phyloP scores from a whole-genome alignment of 1,140 invertebrate genomes.

The Heliconius nattereri region DNA sequence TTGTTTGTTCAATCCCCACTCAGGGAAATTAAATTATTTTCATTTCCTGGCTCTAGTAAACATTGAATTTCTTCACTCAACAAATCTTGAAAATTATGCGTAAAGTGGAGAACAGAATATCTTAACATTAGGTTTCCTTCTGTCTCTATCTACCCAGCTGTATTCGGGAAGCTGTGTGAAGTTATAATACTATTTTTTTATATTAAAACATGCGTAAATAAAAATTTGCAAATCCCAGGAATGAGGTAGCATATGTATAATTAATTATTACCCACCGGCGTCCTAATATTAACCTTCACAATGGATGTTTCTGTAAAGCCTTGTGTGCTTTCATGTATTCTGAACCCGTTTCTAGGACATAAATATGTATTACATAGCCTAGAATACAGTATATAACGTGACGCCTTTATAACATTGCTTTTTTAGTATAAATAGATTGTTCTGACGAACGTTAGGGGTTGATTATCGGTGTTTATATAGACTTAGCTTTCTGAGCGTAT shows the following conservation, averaged over 20 bases:
- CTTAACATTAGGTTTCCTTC: too few relatives aligned
- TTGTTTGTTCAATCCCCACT: too few relatives aligned
- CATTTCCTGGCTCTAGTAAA: too few relatives aligned
- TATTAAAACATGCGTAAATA: background rate
- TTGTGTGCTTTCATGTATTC: slow-evolving; percentile 7
- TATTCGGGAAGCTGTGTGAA: background rate
- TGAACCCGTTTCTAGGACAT: background rate
- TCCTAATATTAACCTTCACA: slow-evolving; percentile 10
- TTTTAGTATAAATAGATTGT: slow-evolving; percentile 7
- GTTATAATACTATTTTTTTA: background rate
- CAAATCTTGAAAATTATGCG: too few relatives aligned
- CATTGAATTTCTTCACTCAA: too few relatives aligned
- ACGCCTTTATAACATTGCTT: background rate
- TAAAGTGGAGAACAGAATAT: too few relatives aligned
- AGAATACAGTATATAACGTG: slow-evolving; percentile 10
- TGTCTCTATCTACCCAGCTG: too few relatives aligned
- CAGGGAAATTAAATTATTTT: too few relatives aligned
- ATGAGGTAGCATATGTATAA: background rate
- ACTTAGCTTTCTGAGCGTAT: background rate
- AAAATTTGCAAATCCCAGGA: background rate
- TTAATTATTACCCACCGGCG: background rate
- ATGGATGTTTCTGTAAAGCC: background rate
- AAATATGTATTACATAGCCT: slow-evolving; percentile 9
- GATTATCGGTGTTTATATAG: background rate
- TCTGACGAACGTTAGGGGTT: background rate